These are phyloP conservation scores for Pluvianellus socialis DNA, from an alignment of 2,113 vertebrate genomes.

Conservation along the genomic window DNA sequence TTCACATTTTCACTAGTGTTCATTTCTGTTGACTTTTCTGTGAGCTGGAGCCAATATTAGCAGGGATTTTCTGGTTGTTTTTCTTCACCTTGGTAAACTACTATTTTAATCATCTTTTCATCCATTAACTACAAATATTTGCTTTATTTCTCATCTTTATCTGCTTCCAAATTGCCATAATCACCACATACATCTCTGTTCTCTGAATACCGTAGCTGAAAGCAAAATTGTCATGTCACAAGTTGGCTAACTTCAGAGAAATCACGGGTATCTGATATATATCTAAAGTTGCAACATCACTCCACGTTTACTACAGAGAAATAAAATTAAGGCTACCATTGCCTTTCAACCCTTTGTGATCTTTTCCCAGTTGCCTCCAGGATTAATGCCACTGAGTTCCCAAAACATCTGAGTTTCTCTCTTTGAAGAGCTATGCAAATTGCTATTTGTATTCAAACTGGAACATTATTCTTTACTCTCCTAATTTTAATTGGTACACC, in stretches of 20 bases:
- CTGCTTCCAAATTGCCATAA: background rate
- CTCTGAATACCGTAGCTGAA: background rate
- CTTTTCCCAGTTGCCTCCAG: slow-evolving; percentile 15
- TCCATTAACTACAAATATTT: background rate
- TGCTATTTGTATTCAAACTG: slow-evolving; percentile 67
- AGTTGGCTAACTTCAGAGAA: background rate
- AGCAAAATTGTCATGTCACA: background rate
- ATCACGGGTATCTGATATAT: background rate
- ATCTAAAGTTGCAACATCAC: background rate
- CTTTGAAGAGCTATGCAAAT: slow-evolving; percentile 63
- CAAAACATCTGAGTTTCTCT: slow-evolving; percentile 39
- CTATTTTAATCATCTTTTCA: background rate
- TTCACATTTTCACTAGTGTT: background rate
- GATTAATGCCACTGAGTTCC: slow-evolving; percentile 49
- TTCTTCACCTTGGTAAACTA: background rate
- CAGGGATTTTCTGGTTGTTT: background rate
- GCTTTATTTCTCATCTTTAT: background rate
- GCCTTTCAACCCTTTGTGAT: background rate
- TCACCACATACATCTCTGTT: background rate
- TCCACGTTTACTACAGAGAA: background rate
- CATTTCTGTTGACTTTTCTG: background rate
- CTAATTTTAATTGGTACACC: slow-evolving; percentile 74
- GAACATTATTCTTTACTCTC: slow-evolving; percentile 72
- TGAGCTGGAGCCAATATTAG: background rate
- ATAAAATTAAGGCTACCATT: background rate